These are phyloP conservation scores for Ephydatia muelleri DNA, from an alignment of 37 sponge, comb jelly and placozoan genomes.

Conservation along the genomic window DNA sequence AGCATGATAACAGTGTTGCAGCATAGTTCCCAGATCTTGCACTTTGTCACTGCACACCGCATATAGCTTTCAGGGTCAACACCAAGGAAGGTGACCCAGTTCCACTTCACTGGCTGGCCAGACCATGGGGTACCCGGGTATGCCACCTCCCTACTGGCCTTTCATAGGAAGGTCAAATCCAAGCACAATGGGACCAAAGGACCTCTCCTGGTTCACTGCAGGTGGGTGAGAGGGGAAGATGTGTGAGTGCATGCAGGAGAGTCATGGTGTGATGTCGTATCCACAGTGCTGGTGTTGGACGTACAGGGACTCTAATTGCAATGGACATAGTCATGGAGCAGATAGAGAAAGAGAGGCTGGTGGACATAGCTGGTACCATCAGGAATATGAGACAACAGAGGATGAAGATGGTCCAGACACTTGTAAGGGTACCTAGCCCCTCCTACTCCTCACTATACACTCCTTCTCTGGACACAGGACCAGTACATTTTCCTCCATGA, in stretches of 20 bases:
- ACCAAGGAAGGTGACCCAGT: constrained; percentile 54
- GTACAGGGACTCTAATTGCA: constrained; percentile 72
- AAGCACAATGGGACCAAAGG: constrained; percentile 20
- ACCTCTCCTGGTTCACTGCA: constrained; percentile 78
- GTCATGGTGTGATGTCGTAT: not conserved
- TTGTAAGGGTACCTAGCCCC: constrained; percentile 27
- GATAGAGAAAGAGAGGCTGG: constrained; percentile 34
- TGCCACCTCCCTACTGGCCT: constrained; percentile 61
- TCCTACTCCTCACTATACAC: not conserved
- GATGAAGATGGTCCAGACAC: constrained; percentile 75
- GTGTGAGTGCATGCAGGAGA: not conserved
- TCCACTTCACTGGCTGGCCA: constrained; percentile 87
- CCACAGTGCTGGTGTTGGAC: constrained; percentile 84
- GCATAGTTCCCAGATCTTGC: no score
- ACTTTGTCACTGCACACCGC: not conserved
- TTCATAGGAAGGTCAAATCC: constrained; percentile 46
- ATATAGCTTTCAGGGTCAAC: not conserved
- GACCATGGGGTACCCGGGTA: constrained; percentile 85
- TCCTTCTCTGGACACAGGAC: constrained; percentile 25
- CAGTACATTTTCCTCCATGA: constrained; percentile 68
- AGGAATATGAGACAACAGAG: constrained; percentile 61
- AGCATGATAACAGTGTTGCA: no score
- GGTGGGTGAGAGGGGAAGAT: constrained; percentile 18
- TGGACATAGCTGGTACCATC: constrained; percentile 62
- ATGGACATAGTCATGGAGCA: constrained; percentile 68